A percentile compares a stretch with the other conserved stretches of the same genome.
phyloP scores from a whole-genome alignment of 2,113 vertebrate species.

The Saccopteryx leptura region DNA sequence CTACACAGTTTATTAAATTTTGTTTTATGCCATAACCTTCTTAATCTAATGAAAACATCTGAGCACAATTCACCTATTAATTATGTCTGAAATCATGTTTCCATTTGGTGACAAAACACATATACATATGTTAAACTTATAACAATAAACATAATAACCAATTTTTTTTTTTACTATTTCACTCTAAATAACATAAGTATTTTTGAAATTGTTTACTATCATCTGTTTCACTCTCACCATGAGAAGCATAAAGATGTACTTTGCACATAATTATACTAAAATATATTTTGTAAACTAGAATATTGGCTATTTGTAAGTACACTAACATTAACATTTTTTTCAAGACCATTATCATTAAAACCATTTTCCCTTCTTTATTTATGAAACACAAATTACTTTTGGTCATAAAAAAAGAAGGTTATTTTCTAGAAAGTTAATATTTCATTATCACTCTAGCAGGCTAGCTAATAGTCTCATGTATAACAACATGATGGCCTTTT shows the following conservation, averaged over 20 bases:
- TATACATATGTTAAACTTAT: not conserved
- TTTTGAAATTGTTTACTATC: not conserved
- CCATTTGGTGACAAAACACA: not conserved
- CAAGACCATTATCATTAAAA: slow-evolving; percentile 11
- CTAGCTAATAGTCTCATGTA: slow-evolving; percentile 58
- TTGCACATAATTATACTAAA: slow-evolving; percentile 6
- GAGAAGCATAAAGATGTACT: not conserved
- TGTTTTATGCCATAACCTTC: slow-evolving; percentile 21
- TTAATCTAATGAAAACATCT: slow-evolving; percentile 37
- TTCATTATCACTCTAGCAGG: slow-evolving; percentile 2
- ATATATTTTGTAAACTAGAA: not conserved
- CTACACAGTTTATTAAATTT: slow-evolving; percentile 51
- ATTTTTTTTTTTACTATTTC: slow-evolving; percentile 42
- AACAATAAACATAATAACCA: not conserved
- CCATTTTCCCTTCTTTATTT: not conserved
- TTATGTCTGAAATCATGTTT: slow-evolving; percentile 33
- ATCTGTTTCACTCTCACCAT: not conserved
- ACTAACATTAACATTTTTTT: slow-evolving; percentile 17
- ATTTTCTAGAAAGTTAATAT: slow-evolving; percentile 42
- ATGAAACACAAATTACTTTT: slow-evolving; percentile 9
- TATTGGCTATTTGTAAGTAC: slow-evolving; percentile 16
- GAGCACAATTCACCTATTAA: not conserved
- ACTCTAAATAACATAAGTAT: not conserved
- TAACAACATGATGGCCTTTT: slow-evolving; percentile 76
- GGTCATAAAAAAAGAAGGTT: slow-evolving; percentile 34